Percentiles rank a stretch among this genome's conserved stretches.
These are phyloP conservation scores for Argyresthia goedartella DNA, from an alignment of 2,888 invertebrate genomes.

Conservation along the genomic window DNA sequence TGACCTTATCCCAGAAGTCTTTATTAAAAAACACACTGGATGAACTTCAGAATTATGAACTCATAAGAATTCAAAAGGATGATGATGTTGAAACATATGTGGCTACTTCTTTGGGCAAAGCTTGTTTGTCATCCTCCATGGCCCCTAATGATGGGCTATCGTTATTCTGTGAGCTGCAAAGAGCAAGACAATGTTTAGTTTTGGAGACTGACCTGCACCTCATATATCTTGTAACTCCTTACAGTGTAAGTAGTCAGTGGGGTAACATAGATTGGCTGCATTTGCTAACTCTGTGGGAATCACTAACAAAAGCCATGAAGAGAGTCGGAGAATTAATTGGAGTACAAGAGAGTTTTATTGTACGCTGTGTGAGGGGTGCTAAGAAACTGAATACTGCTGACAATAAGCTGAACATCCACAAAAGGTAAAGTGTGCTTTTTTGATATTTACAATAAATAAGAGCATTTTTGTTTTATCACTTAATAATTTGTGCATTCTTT, in stretches of 20 bases:
- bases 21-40: slow-evolving; percentile 70
- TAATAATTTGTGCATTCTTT: no score
- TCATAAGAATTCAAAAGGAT: slow-evolving; percentile 75
- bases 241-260: slow-evolving; percentile 86
- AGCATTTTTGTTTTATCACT: no score
- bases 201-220: slow-evolving; percentile 95
- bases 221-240: slow-evolving; percentile 95
- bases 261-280: slow-evolving; percentile 86
- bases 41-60: slow-evolving; percentile 84
- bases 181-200: slow-evolving; percentile 90
- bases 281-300: slow-evolving; percentile 85
- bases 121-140: slow-evolving; percentile 92
- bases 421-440: slow-evolving; percentile 50
- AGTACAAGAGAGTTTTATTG: slow-evolving; percentile 87
- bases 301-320: slow-evolving; percentile 81
- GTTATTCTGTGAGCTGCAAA: slow-evolving; percentile 90
- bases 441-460: no score
- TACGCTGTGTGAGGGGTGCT: slow-evolving; percentile 79
- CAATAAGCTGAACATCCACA: slow-evolving; percentile 73
- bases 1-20: slow-evolving; percentile 26
- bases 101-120: slow-evolving; percentile 90
- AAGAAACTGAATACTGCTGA: slow-evolving; percentile 66
- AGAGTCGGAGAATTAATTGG: slow-evolving; percentile 92
- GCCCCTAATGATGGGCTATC: slow-evolving; percentile 94
- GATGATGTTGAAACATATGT: slow-evolving; percentile 68